Conservation (phyloP, 2,797 vertebrate species). For the Melanotaenia nigrans region DNA sequence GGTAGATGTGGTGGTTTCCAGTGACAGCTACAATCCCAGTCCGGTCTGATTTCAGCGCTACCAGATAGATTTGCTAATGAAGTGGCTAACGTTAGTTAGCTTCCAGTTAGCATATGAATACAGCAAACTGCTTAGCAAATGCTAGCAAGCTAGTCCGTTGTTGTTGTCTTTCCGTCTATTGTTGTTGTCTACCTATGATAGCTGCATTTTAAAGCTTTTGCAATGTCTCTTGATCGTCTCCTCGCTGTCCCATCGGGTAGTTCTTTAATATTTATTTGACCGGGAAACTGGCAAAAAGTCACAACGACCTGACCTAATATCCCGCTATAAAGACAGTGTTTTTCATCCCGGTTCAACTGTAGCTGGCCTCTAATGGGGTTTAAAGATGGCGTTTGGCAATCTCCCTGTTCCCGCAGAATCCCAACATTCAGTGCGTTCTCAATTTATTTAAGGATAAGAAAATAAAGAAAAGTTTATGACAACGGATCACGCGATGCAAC, state of each 20-base stretch:
- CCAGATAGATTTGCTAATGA: constrained; percentile 41
- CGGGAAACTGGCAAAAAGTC: constrained; percentile 23
- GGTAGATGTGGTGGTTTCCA: background rate
- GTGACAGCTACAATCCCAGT: constrained; percentile 9
- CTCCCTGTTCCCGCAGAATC: constrained; percentile 80
- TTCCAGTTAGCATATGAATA: constrained; percentile 47
- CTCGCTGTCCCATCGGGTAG: constrained; percentile 38
- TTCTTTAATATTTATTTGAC: constrained; percentile 32
- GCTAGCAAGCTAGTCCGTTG: constrained; percentile 75
- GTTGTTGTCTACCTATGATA: constrained; percentile 72
- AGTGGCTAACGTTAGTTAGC: constrained; percentile 54
- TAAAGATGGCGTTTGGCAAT: constrained; percentile 85
- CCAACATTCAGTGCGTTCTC: constrained; percentile 77
- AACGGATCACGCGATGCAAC: background rate
- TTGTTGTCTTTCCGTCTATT: constrained; percentile 83
- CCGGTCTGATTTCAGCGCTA: constrained; percentile 42
- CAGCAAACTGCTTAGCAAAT: constrained; percentile 52
- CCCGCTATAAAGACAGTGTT: constrained; percentile 59
- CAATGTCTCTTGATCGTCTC: constrained; percentile 37
- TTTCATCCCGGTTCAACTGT: constrained; percentile 77
- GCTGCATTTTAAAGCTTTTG: constrained; percentile 54
- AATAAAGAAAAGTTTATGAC: constrained; percentile 40
- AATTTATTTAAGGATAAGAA: constrained; percentile 23
- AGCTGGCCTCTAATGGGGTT: constrained; percentile 84
- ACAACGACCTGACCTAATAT: constrained; percentile 58